Evolutionary conservation across 1,140 invertebrate genomes (phyloP).

Genomic region (Drosophila bifasciata): DNA sequence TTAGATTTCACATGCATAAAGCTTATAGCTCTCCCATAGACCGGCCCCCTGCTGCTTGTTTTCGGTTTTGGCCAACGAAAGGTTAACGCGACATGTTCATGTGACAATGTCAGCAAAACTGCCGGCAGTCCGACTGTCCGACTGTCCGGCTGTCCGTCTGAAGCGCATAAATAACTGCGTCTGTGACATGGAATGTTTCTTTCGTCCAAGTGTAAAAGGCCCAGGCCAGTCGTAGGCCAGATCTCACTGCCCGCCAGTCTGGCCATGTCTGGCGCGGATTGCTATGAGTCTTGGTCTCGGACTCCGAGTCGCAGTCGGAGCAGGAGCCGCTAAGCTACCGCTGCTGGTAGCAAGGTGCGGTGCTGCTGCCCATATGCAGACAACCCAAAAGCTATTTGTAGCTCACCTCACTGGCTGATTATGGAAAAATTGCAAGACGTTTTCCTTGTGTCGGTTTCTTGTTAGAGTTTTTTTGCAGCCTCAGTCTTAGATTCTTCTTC

Average conservation of each 20-base stretch:
- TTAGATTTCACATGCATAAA: conserved; percentile 48
- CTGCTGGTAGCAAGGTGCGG: conserved; percentile 79
- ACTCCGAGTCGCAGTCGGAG: background rate
- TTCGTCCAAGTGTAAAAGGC: conserved; percentile 51
- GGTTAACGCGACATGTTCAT: conserved; percentile 80
- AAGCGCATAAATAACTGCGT: conserved; percentile 82
- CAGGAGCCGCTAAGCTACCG: conserved; percentile 1
- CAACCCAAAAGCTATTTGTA: conserved; percentile 74
- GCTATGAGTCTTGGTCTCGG: conserved; percentile 30
- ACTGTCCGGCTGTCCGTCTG: conserved; percentile 30
- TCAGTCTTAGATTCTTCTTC: conserved; percentile 22
- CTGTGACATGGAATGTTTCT: conserved; percentile 77
- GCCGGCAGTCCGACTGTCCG: conserved; percentile 49
- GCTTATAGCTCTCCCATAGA: conserved; percentile 27
- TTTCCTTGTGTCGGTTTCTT: conserved; percentile 63
- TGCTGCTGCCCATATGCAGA: conserved; percentile 81
- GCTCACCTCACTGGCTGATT: conserved; percentile 69
- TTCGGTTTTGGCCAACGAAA: conserved; percentile 58
- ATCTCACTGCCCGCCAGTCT: conserved; percentile 70
- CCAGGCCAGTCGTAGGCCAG: conserved; percentile 63
- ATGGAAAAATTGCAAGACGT: conserved; percentile 78
- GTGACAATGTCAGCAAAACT: conserved; percentile 76
- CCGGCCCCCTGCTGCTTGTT: conserved; percentile 52
- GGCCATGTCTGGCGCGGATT: conserved; percentile 77
- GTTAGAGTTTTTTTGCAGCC: conserved; percentile 22